These are phyloP conservation scores for Lophius americanus DNA, from an alignment of 2,797 vertebrate genomes.

Conservation along the genomic window DNA sequence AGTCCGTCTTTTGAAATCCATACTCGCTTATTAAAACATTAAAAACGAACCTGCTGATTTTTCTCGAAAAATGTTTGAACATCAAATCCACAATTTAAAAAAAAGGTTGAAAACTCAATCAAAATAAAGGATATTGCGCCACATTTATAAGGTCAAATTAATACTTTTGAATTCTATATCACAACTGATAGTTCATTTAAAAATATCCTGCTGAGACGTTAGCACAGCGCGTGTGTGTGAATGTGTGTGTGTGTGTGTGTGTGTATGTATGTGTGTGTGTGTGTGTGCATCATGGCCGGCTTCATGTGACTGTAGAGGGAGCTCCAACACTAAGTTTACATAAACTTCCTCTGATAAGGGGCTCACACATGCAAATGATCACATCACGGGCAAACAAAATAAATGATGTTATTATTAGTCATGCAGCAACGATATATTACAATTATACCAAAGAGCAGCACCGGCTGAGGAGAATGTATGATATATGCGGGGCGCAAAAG, in stretches of 20 bases:
- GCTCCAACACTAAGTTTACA: conserved; percentile 86
- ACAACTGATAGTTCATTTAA: conserved; percentile 17
- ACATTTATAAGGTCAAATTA: conserved; percentile 28
- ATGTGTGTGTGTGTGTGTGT: conserved; percentile 18
- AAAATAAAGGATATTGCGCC: not conserved
- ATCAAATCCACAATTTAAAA: conserved; percentile 7
- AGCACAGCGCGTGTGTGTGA: conserved; percentile 18
- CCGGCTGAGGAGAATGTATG: conserved; percentile 63
- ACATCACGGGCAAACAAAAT: conserved; percentile 75
- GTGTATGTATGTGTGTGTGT: conserved; percentile 26
- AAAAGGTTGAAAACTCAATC: not conserved
- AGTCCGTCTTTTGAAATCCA: not conserved
- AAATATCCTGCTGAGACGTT: conserved; percentile 1
- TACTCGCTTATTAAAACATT: not conserved
- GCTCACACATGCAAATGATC: conserved; percentile 79
- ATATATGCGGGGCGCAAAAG: conserved; percentile 58
- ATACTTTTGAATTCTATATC: conserved; percentile 46
- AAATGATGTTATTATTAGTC: conserved; percentile 80
- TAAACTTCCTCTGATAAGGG: conserved; percentile 78
- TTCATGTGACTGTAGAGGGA: conserved; percentile 83
- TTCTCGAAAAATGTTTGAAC: not conserved
- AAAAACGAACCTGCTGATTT: not conserved
- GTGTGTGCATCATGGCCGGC: conserved; percentile 30
- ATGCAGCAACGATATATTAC: conserved; percentile 74
- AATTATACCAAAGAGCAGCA: conserved; percentile 68